Evolutionary conservation across 2,797 vertebrate genomes (phyloP), one percentile per base, ranked within the genome.

Genomic region (Falco rusticolus): DNA sequence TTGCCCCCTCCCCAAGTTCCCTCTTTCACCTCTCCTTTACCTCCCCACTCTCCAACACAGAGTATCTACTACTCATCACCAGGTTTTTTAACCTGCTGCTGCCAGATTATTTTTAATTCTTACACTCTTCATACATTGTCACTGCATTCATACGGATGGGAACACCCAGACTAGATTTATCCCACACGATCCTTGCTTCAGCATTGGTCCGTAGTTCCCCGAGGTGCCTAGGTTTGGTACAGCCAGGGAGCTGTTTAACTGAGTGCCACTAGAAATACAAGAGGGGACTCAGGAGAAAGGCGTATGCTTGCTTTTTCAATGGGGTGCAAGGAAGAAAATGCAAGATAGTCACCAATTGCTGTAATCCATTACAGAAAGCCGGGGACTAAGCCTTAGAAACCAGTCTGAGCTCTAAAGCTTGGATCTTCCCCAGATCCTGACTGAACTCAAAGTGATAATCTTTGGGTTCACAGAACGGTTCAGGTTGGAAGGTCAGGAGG

Each of bases 61-160:
- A 50, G 26, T 21, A 48, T 78, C 51, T 80, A 64, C 53, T 74
- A 82, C 80, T 28, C 20, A 37, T 59, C 57, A 24, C 41, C 20
- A 63, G n/a, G 4, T 31, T 87, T 84, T 87, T 90, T 78, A 63
- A 19, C 18, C 24, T 39, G 53, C 51, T 64, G 21, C 66, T 80
- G 56, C 33, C 57, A 41, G 48, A 16, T 66, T 71, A 25, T 77
- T 97, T 91, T 85, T 90, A 57, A 61, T 93, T 82, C 81, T 91
- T 80, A 14, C 3, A 9, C 63, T 65, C 10, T 3, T 78, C 34
- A 4, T 76, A 37, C 48, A 6, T 33, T 34, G n/a, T 34, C 17
- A n/a, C 83, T 83, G 69, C 29, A 25, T 37, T 78, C 69, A 16
- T 57, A 33, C 10, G 29, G 78, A 56, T 16, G 50, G 33, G 12